Evolutionary conservation across 2,888 invertebrate genomes (phyloP), one percentile per base, ranked within the genome.

Genomic region (Hipparchia sbordonii): DNA sequence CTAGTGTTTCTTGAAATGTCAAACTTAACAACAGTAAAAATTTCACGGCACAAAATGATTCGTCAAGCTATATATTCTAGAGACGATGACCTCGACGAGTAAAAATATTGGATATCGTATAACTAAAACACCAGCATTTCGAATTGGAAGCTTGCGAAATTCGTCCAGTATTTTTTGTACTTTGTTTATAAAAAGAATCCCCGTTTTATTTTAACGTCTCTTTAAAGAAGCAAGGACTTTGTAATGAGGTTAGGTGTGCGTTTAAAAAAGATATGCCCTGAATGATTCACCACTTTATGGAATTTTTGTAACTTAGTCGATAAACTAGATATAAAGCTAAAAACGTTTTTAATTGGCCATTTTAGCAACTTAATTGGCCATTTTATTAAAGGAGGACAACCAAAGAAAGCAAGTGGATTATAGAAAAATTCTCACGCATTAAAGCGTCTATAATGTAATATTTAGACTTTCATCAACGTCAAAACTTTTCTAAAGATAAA

Each of bases 41-140:
- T 56, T 72, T 54, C 39, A 72, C 23, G 54, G 62, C 57, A 75
- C 72, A 71, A 79, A 79, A 76, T 74, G 72, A 81, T 80, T 81
- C 76, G 78, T 78, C 73, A 74, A 77, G 75, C 77, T 70, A 60
- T n/a, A 54, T 4, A 54, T 75, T 72, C 71, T 69, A 72, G 76
- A 78, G 79, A 65, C 80, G 75, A 76, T 78, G 81, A 82, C 82
- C 82, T 81, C 80, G 76, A 68, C 13, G 23, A 33, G 46, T 71
- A 68, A 71, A 74, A 76, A 76, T 76, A 77, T 74, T 76, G 70
- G 77, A 67, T 72, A 74, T 76, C 71, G 39, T 65, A 65, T 68
- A 59, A 66, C 59, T 12, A 33, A 68, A 72, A 75, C 48, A 45
- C 56, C 60, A 66, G 65, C 74, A 70, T 70, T 73, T 57, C 76